These are phyloP conservation scores for Setophaga coronata DNA, from an alignment of 2,113 vertebrate species.

Conservation along the genomic window DNA sequence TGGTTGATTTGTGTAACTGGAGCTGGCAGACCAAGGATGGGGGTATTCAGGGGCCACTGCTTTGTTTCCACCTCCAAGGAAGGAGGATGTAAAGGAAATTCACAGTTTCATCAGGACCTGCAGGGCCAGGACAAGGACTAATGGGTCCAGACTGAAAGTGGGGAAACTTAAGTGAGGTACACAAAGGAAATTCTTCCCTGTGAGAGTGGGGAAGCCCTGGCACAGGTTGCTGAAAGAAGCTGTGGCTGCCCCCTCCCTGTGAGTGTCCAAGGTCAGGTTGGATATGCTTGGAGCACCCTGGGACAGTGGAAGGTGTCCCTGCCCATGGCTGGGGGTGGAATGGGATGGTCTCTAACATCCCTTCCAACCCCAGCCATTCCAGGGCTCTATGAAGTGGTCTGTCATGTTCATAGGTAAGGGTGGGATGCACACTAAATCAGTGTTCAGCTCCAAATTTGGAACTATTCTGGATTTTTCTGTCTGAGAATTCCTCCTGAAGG, in stretches of 20 bases:
- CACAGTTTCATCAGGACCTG: background rate
- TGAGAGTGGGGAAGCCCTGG: background rate
- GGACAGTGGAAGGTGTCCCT: background rate
- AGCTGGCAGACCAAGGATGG: background rate
- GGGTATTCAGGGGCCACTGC: too few relatives aligned
- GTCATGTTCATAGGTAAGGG: background rate
- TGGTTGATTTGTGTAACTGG: background rate
- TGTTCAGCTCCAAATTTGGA: background rate
- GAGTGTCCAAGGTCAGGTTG: background rate
- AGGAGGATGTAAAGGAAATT: background rate
- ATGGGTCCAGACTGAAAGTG: background rate
- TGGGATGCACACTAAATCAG: background rate
- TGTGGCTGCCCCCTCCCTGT: background rate
- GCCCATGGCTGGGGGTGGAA: background rate
- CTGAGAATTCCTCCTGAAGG: background rate
- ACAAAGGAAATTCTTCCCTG: background rate
- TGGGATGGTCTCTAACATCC: background rate
- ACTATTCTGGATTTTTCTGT: background rate
- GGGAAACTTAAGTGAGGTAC: background rate
- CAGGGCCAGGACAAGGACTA: background rate
- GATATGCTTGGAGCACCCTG: background rate
- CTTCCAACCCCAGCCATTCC: background rate
- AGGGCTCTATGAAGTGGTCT: rapidly evolving
- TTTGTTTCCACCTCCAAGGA: background rate
- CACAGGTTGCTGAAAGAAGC: background rate